These are phyloP conservation scores for Notarius lentiginosus DNA, from an alignment of 2,113 vertebrate species.

Conservation along the genomic window DNA sequence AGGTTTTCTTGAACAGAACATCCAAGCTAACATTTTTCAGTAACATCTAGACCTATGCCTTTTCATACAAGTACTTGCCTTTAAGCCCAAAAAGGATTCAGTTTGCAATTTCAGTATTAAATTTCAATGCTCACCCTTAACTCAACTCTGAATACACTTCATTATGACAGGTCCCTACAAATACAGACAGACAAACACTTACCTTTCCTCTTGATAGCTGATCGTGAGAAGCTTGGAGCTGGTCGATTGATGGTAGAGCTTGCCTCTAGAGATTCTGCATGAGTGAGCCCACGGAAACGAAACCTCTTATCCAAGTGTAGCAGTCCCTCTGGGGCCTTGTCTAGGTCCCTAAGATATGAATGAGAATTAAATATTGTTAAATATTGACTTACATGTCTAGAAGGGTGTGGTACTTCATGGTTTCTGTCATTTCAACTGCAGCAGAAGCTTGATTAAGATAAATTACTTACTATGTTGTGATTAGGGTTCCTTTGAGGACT, in stretches of 20 bases:
- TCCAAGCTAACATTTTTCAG: not conserved
- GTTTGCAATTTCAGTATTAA: not conserved
- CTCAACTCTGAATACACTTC: not conserved
- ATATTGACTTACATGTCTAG: not conserved
- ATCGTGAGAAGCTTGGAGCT: slow-evolving; percentile 87
- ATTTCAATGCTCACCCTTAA: not conserved
- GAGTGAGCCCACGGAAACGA: slow-evolving; percentile 89
- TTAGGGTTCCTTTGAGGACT: not conserved
- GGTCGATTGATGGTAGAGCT: slow-evolving; percentile 89
- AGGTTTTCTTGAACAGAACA: not conserved
- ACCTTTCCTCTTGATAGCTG: slow-evolving; percentile 92
- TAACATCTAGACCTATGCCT: not conserved
- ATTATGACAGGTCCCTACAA: not conserved
- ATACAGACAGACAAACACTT: slow-evolving; percentile 46
- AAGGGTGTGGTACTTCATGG: too few relatives aligned
- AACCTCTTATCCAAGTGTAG: slow-evolving; percentile 90
- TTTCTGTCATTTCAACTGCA: not conserved
- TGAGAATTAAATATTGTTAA: too few relatives aligned
- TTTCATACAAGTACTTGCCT: not conserved
- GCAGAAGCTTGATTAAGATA: not conserved
- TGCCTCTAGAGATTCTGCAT: slow-evolving; percentile 90
- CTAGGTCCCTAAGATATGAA: slow-evolving; percentile 2
- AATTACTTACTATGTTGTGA: not conserved
- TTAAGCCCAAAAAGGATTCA: not conserved
- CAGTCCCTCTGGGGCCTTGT: slow-evolving; percentile 77